Evolutionary conservation across 23 tunicate species (phyloP), one percentile per base, ranked within the genome.

Genomic region (Phallusia fumigata): DNA sequence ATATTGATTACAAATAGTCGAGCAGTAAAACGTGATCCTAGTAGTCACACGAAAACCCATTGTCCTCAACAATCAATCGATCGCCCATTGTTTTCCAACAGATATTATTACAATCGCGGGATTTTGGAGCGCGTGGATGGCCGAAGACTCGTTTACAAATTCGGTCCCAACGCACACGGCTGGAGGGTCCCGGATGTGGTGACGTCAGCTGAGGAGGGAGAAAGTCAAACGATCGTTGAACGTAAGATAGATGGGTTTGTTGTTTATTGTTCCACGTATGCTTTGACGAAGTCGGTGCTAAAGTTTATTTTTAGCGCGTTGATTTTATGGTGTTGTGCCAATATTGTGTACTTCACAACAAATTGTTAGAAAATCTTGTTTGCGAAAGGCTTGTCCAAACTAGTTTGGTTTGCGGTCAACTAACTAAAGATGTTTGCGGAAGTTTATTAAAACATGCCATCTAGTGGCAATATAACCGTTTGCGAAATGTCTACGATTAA

Each of bases 81-180:
- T 13, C 3, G 69, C 13, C 69, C 13, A 58, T 58, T 58, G 69
- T 58, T 58, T 58, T 13, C 15, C 33, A 18, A 26, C 69, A 94
- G 98, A 69, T 94, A 94, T 64, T 94, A 94, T 77, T 94, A 94
- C 94, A 89, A 94, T 65, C 94, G 98, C 33, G 91, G 91, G 8
- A 94, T 94, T 31, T 64, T 94, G 79, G 94, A 94, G 64, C 84
- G 98, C 33, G 98, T 94, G 24, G 95, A 89, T 53, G 98, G 98
- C 16, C 64, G 98, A 52, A 84, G 98, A 49, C 83, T 94, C 53
- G 98, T 94, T 30, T 94, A 94, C 53, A 94, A 94, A 79, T 94
- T 94, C 78, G 98, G 98, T 26, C 90, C 88, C 21, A 89, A 86
- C 80, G 85, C 98, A 19, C 86, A 86, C 80, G 98, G 98, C 53